These are phyloP conservation scores for Cheilosia pagana DNA, from an alignment of 2,888 invertebrate genomes.

Conservation along the genomic window DNA sequence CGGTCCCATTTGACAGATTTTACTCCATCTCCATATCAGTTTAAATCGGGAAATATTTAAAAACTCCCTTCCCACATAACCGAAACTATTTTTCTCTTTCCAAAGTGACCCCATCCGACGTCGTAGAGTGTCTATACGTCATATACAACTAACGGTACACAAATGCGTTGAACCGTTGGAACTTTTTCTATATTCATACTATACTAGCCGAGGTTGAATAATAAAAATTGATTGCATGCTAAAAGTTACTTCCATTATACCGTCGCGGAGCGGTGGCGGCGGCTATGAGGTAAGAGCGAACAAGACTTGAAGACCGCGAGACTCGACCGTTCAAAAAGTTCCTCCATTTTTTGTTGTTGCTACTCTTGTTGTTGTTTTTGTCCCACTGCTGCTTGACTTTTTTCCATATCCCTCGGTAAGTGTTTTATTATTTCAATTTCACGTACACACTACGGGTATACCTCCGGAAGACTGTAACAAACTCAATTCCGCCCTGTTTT, in stretches of 20 bases:
- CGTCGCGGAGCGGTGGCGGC: not conserved
- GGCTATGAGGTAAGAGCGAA: not conserved
- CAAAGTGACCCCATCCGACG: constrained; percentile 8
- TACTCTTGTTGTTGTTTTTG: not conserved
- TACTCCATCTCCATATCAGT: too few relatives aligned
- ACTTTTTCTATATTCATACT: constrained; percentile 39
- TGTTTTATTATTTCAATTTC: constrained; percentile 73
- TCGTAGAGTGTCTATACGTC: constrained; percentile 24
- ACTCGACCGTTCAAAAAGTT: constrained; percentile 48
- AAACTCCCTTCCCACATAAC: not conserved
- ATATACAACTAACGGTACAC: constrained; percentile 23
- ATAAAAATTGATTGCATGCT: constrained; percentile 74
- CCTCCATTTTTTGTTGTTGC: not conserved
- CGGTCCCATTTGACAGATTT: too few relatives aligned
- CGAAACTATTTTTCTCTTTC: not conserved
- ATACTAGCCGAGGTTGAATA: constrained; percentile 53
- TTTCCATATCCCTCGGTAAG: constrained; percentile 68
- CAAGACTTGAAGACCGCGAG: constrained; percentile 49
- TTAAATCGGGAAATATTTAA: too few relatives aligned
- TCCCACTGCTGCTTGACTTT: constrained; percentile 12
- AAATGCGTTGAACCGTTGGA: constrained; percentile 63
- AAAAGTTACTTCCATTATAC: constrained; percentile 65
- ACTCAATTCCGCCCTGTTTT: constrained; percentile 53
- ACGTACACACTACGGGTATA: constrained; percentile 57
- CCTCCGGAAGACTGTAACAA: constrained; percentile 64